A percentile compares a stretch with the other conserved stretches of the same genome.
phyloP scores from a whole-genome alignment of 2,888 invertebrate genomes.

The Lasioglossum oenotherae region DNA sequence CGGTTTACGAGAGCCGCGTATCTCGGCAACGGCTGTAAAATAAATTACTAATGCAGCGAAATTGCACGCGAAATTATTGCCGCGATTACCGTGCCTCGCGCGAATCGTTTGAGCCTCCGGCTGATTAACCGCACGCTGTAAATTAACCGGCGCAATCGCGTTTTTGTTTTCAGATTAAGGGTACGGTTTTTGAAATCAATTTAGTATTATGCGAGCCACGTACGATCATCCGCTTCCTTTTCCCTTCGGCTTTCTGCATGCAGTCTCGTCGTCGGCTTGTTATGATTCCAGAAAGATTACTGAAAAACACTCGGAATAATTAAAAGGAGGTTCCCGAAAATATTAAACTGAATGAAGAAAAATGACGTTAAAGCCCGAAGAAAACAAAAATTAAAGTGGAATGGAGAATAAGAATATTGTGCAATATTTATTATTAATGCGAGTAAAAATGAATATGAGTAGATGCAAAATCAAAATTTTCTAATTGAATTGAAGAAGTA shows the following conservation, averaged over 20 bases:
- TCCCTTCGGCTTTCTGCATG: slow-evolving; percentile 12
- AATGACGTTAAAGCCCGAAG: background rate
- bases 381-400: background rate
- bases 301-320: background rate
- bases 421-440: background rate
- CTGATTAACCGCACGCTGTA: slow-evolving; percentile 49
- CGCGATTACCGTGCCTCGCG: slow-evolving; percentile 46
- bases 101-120: slow-evolving; percentile 38
- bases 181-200: slow-evolving; percentile 26
- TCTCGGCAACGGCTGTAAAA: slow-evolving; percentile 45
- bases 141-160: slow-evolving; percentile 31
- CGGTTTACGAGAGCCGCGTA: slow-evolving; percentile 47
- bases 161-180: slow-evolving; percentile 34
- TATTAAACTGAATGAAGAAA: background rate
- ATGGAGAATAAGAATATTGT: background rate
- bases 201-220: slow-evolving; percentile 14
- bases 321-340: background rate
- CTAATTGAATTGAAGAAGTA: background rate
- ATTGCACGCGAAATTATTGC: slow-evolving; percentile 43
- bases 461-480: background rate
- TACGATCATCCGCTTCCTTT: background rate
- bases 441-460: background rate
- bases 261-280: background rate
- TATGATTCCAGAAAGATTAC: background rate
- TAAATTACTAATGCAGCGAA: slow-evolving; percentile 56